phyloP scores from a whole-genome alignment of 2,888 invertebrate species.

The Caenorhabditis japonica region DNA sequence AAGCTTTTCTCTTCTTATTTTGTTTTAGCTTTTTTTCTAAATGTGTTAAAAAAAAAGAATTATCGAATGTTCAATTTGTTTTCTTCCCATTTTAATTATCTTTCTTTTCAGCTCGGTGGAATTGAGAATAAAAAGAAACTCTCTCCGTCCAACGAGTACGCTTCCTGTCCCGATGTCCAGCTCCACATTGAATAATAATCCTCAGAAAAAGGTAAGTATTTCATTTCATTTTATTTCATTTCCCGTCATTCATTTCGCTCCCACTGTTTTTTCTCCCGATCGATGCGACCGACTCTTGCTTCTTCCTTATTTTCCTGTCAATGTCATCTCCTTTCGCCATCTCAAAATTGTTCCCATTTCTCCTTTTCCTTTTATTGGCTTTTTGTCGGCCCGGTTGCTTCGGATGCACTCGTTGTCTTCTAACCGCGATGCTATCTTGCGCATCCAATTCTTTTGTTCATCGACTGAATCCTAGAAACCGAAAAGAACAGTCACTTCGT shows the following conservation, averaged over 20 bases:
- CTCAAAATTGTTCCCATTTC: slow-evolving; percentile 54
- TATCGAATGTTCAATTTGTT: neutral
- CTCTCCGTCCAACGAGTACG: slow-evolving; percentile 18
- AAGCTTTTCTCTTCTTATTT: slow-evolving; percentile 5
- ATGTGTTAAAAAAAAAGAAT: too few relatives aligned
- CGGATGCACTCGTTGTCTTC: slow-evolving; percentile 43
- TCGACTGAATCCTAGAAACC: slow-evolving; percentile 1
- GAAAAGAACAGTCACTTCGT: neutral
- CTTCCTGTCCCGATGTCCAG: slow-evolving; percentile 50
- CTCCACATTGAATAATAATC: slow-evolving; percentile 52
- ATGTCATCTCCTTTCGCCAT: slow-evolving; percentile 53
- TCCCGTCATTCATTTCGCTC: slow-evolving; percentile 18
- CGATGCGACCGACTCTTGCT: slow-evolving; percentile 26
- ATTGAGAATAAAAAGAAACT: slow-evolving; percentile 38
- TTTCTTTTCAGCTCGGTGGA: slow-evolving; percentile 42
- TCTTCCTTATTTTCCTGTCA: slow-evolving; percentile 25
- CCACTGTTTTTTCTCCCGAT: slow-evolving; percentile 9
- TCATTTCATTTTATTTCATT: slow-evolving; percentile 1
- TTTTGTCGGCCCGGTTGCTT: slow-evolving; percentile 47
- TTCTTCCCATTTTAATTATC: neutral
- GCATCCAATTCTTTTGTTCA: slow-evolving; percentile 35
- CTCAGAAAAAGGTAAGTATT: slow-evolving; percentile 18
- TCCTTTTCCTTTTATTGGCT: slow-evolving; percentile 47
- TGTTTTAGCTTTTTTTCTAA: neutral
- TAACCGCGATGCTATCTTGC: slow-evolving; percentile 41